These are phyloP conservation scores for Epizoanthus stellaris DNA, from an alignment of 92 coral and sea anemone genomes.

Conservation along the genomic window DNA sequence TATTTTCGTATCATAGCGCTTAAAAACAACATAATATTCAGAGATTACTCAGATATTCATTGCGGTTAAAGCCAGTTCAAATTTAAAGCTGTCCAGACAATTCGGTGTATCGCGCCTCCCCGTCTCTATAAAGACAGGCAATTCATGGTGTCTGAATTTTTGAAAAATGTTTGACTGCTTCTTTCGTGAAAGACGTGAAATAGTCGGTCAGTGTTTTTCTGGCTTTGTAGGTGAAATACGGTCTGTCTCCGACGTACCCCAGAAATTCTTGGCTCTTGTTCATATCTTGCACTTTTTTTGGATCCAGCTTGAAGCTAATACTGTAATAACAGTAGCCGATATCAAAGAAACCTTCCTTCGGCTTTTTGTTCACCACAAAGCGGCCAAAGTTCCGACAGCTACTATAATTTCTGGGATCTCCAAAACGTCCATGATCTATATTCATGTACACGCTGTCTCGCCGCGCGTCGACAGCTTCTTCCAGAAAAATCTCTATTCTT, in stretches of 20 bases:
- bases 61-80: no score
- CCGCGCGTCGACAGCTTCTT: background rate
- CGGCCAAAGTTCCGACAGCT: background rate
- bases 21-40: no score
- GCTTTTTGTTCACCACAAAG: background rate
- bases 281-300: background rate
- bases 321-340: background rate
- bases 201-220: background rate
- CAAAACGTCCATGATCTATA: no score
- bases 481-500: background rate
- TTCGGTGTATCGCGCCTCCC: no score
- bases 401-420: background rate
- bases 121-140: no score
- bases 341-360: constrained; percentile 4
- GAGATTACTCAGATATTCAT: no score
- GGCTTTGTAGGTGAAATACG: background rate
- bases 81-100: no score
- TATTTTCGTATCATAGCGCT: no score
- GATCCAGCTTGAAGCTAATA: background rate
- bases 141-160: background rate
- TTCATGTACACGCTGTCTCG: background rate
- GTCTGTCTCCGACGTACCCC: background rate
- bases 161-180: background rate
- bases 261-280: background rate
- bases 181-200: background rate